Conservation (phyloP, 2,113 vertebrate species). For the Amphiprion percula region DNA sequence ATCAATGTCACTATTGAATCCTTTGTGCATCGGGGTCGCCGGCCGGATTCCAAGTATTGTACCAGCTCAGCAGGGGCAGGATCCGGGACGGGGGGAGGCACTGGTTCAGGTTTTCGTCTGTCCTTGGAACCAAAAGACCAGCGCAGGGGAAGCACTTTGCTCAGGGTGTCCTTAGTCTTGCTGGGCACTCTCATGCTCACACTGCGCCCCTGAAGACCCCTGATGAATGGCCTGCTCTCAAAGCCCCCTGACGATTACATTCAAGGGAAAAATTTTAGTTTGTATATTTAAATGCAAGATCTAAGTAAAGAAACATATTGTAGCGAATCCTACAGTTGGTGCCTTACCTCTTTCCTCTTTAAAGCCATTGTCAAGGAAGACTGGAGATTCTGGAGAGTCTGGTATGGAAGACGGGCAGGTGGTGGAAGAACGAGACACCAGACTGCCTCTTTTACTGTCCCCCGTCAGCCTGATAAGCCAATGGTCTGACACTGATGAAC, state of each 20-base stretch:
- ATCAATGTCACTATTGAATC: constrained; percentile 80
- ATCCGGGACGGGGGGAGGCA: constrained; percentile 53
- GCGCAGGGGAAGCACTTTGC: constrained; percentile 84
- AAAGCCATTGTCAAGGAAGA: constrained; percentile 69
- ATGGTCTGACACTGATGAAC: constrained; percentile 89
- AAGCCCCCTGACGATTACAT: constrained; percentile 77
- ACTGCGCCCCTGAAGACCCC: constrained; percentile 85
- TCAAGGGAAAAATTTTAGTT: constrained; percentile 17
- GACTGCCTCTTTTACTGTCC: constrained; percentile 79
- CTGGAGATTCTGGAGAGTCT: constrained; percentile 79
- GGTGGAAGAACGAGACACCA: constrained; percentile 81
- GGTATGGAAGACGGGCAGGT: constrained; percentile 77
- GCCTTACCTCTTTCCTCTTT: constrained; percentile 83
- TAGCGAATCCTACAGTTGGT: background rate
- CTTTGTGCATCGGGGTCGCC: constrained; percentile 89
- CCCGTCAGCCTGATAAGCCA: constrained; percentile 88
- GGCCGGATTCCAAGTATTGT: constrained; percentile 91
- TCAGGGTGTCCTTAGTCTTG: constrained; percentile 79
- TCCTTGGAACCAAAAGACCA: constrained; percentile 88
- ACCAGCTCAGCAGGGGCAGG: constrained; percentile 85
- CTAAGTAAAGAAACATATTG: background rate
- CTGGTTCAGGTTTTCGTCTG: constrained; percentile 73
- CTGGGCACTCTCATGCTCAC: constrained; percentile 86
- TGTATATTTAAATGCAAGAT: background rate
- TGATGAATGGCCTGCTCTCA: constrained; percentile 81